Conservation (phyloP, 2,888 invertebrate species). For the Papilio demoleus region DNA sequence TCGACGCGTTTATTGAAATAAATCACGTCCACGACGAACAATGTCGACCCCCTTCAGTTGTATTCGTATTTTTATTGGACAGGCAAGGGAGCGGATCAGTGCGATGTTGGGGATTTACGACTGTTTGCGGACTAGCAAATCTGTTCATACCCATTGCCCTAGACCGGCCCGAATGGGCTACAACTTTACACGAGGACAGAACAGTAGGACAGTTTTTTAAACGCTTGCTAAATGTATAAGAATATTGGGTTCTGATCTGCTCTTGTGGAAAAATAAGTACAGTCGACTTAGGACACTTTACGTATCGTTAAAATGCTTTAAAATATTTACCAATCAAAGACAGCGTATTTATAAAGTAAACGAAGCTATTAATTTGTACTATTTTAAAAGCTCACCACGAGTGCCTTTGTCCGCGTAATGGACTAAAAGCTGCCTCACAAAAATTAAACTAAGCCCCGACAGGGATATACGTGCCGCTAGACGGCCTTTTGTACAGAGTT, state of each 20-base stretch:
- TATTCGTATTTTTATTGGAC: slow-evolving; percentile 47
- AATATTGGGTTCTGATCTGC: background rate
- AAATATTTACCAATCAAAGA: background rate
- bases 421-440: slow-evolving; percentile 62
- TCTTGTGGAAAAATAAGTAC: background rate
- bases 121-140: slow-evolving; percentile 67
- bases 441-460: slow-evolving; percentile 64
- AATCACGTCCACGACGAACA: slow-evolving; percentile 62
- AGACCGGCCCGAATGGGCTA: slow-evolving; percentile 36
- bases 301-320: too few species aligned
- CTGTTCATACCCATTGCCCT: slow-evolving; percentile 59
- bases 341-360: background rate
- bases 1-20: slow-evolving; percentile 65
- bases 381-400: slow-evolving; percentile 28
- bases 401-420: slow-evolving; percentile 50
- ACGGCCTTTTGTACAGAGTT: slow-evolving; percentile 46
- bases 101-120: slow-evolving; percentile 69
- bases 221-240: background rate
- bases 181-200: slow-evolving; percentile 6
- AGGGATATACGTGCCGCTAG: slow-evolving; percentile 30
- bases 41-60: slow-evolving; percentile 49
- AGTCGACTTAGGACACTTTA: slow-evolving; percentile 47
- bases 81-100: slow-evolving; percentile 63
- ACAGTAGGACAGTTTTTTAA: background rate
- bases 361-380: slow-evolving; percentile 24